A percentile compares a stretch with the other conserved stretches of the same genome.
phyloP scores from a whole-genome alignment of 2,888 invertebrate species.

The Synergus japonicus region DNA sequence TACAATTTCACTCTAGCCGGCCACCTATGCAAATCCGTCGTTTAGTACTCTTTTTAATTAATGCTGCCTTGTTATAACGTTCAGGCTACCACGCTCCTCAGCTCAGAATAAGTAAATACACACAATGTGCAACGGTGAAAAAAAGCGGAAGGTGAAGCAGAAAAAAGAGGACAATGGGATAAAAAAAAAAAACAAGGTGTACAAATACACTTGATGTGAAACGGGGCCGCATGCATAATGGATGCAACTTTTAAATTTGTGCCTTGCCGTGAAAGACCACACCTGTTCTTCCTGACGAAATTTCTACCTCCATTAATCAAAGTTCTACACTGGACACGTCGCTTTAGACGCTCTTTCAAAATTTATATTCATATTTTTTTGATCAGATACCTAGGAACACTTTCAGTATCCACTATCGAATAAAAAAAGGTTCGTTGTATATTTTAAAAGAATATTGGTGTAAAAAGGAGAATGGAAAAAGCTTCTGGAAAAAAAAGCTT shows the following conservation, averaged over 20 bases:
- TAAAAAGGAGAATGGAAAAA: too few species aligned
- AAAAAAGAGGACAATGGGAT: slow-evolving; percentile 43
- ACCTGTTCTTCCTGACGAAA: slow-evolving; percentile 26
- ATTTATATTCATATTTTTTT: slow-evolving; percentile 35
- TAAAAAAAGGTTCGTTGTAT: too few species aligned
- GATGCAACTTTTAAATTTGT: slow-evolving; percentile 56
- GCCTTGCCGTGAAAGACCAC: slow-evolving; percentile 47
- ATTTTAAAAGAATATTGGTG: too few species aligned
- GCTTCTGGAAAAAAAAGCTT: too few species aligned
- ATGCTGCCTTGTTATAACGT: slow-evolving; percentile 60
- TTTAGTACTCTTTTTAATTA: slow-evolving; percentile 61
- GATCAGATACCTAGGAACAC: not conserved
- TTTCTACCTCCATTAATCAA: slow-evolving; percentile 37
- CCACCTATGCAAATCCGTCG: slow-evolving; percentile 61
- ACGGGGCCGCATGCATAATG: slow-evolving; percentile 69
- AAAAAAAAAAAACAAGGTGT: slow-evolving; percentile 52
- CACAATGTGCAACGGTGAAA: slow-evolving; percentile 41
- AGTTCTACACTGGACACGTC: not conserved
- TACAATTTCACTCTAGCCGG: slow-evolving; percentile 52
- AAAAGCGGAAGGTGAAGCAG: slow-evolving; percentile 36
- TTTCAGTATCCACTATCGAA: not conserved
- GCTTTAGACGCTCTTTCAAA: slow-evolving; percentile 5
- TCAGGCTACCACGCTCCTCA: slow-evolving; percentile 47
- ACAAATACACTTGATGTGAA: slow-evolving; percentile 60
- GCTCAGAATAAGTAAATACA: slow-evolving; percentile 60